Evolutionary conservation across 2,888 invertebrate species (phyloP).

Genomic region (Orthosia incerta): DNA sequence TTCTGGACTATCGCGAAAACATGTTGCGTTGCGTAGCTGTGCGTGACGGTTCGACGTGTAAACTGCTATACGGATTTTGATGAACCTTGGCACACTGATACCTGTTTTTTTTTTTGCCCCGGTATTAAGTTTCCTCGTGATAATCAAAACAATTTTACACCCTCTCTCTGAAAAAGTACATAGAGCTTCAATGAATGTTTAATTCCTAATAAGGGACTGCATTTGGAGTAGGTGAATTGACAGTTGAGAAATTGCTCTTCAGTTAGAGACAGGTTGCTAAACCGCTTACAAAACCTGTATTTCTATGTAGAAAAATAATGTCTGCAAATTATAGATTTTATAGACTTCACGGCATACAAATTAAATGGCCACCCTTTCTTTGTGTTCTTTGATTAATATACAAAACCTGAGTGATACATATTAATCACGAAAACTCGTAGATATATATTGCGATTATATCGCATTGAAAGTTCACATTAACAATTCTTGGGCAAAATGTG

Average conservation of each 20-base stretch:
- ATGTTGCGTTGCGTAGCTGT: no score
- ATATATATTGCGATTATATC: neutral
- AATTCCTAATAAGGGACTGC: neutral
- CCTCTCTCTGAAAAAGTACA: neutral
- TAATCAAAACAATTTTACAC: no score
- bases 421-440: neutral
- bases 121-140: no score
- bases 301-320: neutral
- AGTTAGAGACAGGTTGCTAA: neutral
- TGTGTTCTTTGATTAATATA: neutral
- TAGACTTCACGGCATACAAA: neutral
- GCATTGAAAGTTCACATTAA: neutral
- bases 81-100: no score
- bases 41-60: no score
- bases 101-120: no score
- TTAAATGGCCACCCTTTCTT: neutral
- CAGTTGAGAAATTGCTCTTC: slow-evolving; percentile 8
- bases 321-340: neutral
- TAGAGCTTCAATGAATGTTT: neutral
- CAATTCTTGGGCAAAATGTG: neutral
- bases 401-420: neutral
- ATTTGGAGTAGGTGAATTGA: neutral
- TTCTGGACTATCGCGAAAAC: no score
- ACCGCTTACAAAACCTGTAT: neutral
- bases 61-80: no score